A percentile compares a stretch with the other conserved stretches of the same genome.
Conservation (phyloP, 1,140 invertebrate genomes). For the Drosophila sucinea region DNA sequence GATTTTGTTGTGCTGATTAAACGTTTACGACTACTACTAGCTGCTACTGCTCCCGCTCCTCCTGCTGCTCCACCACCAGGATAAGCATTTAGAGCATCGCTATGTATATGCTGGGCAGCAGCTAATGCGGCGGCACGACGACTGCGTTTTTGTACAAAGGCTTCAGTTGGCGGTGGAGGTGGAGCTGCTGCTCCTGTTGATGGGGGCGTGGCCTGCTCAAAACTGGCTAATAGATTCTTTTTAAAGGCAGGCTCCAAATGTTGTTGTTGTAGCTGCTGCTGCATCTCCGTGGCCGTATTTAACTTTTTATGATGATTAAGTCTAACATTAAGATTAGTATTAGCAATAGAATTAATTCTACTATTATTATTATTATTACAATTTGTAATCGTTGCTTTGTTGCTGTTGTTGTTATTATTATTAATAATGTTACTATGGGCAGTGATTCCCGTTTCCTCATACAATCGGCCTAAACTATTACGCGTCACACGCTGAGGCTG, state of each 20-base stretch:
- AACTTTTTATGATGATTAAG: slow-evolving; percentile 67
- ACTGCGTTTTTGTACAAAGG: slow-evolving; percentile 61
- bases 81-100: slow-evolving; percentile 45
- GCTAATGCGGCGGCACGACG: slow-evolving; percentile 59
- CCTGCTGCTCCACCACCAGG: slow-evolving; percentile 17
- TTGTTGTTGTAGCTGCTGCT: slow-evolving; percentile 47
- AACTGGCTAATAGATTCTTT: slow-evolving; percentile 78
- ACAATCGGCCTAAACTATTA: slow-evolving; percentile 63
- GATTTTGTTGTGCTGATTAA: background rate
- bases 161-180: slow-evolving; percentile 14
- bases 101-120: slow-evolving; percentile 65
- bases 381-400: slow-evolving; percentile 79
- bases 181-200: slow-evolving; percentile 18
- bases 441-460: slow-evolving; percentile 46
- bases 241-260: slow-evolving; percentile 69
- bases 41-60: background rate
- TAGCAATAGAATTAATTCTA: slow-evolving; percentile 66
- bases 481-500: slow-evolving; percentile 65
- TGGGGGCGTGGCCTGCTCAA: slow-evolving; percentile 37
- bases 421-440: slow-evolving; percentile 60
- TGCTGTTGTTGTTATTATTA: slow-evolving; percentile 41
- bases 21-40: background rate
- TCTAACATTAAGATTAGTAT: slow-evolving; percentile 73
- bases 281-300: slow-evolving; percentile 52
- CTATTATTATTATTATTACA: slow-evolving; percentile 79